Base-by-base conservation (phyloP, 92 coral and sea anemone genomes). In the Epizoanthus illoricatus region DNA sequence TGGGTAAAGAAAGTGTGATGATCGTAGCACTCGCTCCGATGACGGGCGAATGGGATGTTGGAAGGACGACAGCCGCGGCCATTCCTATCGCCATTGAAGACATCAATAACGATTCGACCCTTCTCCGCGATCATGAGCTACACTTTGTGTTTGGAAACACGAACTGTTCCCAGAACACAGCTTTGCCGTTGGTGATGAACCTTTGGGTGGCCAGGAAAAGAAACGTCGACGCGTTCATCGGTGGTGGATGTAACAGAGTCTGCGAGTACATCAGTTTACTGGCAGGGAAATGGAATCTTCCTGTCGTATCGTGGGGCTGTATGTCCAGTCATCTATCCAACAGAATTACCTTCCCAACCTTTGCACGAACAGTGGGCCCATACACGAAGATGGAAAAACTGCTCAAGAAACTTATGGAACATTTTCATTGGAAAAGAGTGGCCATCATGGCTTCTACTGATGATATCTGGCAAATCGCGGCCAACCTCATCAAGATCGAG, bases 41-140 rank as follows among this genome's bases (percentile, higher is more conserved):
- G 91, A 92, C 97, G 3, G 97, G 97, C 1, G 97, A 92, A 42
- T 92, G 97, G 97, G 97, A 92, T 39, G 97, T 92, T 4, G 97
- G 93, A 2, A 85, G 97, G 66, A 92, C 97, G 4, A 92, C 97
- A 5, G 97, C 97, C 39, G 97, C 97, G 3, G 97, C 97, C 23
- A 92, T 92, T 65, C 93, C 97, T 17, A 92, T 92, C 5, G 97
- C 97, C 8, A 92, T 92, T 7, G 97, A 92, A 73, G 97, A 92
- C 76, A 92, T 92, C 84, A 92, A 90, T 69, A 90, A 87, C 84
- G 92, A 92, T 47, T 75, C 90, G 7, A 87, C 79, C 59, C 69
- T 92, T 47, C 79, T 92, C 2, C 91, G 91, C 1, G 76, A 87
- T 63, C 97, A 92, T 7, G 91, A 91, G 33, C 90, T 92, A 7